phyloP scores from a whole-genome alignment of 2,797 vertebrate species.

The Takifugu ocellatus region DNA sequence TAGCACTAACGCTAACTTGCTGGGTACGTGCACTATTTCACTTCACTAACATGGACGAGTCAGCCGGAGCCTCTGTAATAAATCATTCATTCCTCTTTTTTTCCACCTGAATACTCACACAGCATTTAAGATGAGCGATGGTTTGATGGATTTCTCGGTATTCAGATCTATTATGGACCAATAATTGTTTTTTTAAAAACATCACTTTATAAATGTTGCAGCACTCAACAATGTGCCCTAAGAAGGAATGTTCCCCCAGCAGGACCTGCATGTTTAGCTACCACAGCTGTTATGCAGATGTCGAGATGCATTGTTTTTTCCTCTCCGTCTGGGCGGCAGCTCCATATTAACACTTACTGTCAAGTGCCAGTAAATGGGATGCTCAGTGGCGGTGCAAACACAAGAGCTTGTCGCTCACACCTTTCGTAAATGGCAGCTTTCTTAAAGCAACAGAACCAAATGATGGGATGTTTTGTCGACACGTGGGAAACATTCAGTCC shows the following conservation, averaged over 20 bases:
- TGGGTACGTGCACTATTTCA: constrained; percentile 12
- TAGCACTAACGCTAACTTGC: not conserved
- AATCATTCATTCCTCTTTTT: not conserved
- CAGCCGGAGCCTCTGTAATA: constrained; percentile 2
- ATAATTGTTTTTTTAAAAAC: too few species aligned
- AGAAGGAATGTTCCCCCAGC: too few species aligned
- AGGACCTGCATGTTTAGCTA: constrained; percentile 32
- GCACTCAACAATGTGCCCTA: too few species aligned
- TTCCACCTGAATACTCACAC: not conserved
- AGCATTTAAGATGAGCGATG: constrained; percentile 2
- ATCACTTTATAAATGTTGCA: too few species aligned
- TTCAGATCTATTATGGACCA: too few species aligned
- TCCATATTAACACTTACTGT: too few species aligned
- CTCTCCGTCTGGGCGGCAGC: too few species aligned
- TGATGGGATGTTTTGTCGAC: not conserved
- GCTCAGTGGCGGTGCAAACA: not conserved
- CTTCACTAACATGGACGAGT: not conserved
- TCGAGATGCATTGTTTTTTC: constrained; percentile 11
- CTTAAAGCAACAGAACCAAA: not conserved
- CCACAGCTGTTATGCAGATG: constrained; percentile 24
- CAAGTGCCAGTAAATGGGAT: too few species aligned
- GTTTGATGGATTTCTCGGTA: too few species aligned
- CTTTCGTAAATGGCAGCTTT: not conserved
- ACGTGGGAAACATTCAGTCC: not conserved
- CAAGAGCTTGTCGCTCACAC: not conserved